phyloP scores from a whole-genome alignment of 2,888 invertebrate species.

The Rutpela maculata region DNA sequence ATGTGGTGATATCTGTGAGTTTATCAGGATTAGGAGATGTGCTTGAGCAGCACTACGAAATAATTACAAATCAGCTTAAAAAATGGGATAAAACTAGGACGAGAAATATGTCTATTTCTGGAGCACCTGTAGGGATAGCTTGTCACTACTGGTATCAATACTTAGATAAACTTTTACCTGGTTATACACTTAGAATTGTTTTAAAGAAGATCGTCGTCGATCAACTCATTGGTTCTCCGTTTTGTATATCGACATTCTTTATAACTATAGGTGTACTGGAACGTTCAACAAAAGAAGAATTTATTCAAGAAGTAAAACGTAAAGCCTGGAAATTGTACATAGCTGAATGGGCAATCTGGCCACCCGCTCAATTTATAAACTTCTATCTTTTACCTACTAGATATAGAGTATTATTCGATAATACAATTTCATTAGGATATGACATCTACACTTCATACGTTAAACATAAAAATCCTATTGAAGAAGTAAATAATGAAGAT shows the following conservation, averaged over 20 bases:
- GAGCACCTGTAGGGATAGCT: slow-evolving; percentile 84
- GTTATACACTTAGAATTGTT: slow-evolving; percentile 80
- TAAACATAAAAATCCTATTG: slow-evolving; percentile 75
- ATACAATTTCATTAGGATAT: slow-evolving; percentile 88
- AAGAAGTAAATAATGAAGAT: slow-evolving; percentile 19
- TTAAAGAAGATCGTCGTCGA: slow-evolving; percentile 88
- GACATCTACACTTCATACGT: slow-evolving; percentile 91
- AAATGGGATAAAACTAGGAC: slow-evolving; percentile 80
- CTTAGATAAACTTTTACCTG: slow-evolving; percentile 84
- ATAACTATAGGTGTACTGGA: slow-evolving; percentile 85
- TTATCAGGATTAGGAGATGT: slow-evolving; percentile 88
- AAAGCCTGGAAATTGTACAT: slow-evolving; percentile 88
- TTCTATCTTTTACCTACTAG: slow-evolving; percentile 90
- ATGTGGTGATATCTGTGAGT: slow-evolving; percentile 84
- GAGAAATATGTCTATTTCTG: slow-evolving; percentile 85
- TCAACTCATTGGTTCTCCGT: slow-evolving; percentile 89
- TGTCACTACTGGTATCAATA: slow-evolving; percentile 92
- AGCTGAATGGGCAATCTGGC: slow-evolving; percentile 95
- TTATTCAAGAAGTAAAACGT: slow-evolving; percentile 81
- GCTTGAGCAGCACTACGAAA: slow-evolving; percentile 88
- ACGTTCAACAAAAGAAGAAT: slow-evolving; percentile 77
- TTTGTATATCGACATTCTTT: slow-evolving; percentile 87
- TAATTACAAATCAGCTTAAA: slow-evolving; percentile 76
- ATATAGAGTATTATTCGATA: slow-evolving; percentile 92
- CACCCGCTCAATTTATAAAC: slow-evolving; percentile 94